Conservation (phyloP, 2,888 invertebrate genomes). For the Cyclophora albipunctata region DNA sequence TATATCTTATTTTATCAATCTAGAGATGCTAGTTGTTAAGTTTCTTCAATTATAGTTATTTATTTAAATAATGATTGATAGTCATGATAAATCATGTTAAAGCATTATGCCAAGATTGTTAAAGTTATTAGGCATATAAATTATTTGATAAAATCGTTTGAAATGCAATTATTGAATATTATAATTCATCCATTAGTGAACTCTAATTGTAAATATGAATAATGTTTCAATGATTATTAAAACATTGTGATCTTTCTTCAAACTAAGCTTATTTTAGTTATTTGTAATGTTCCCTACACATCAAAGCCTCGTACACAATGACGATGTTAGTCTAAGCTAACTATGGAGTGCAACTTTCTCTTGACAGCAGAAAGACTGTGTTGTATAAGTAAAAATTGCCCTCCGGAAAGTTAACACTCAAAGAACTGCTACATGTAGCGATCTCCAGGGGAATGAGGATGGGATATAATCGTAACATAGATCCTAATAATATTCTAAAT, state of each 20-base stretch:
- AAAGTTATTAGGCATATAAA: constrained; percentile 64
- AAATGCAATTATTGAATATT: constrained; percentile 26
- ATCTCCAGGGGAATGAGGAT: too few species aligned
- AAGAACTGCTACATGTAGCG: too few species aligned
- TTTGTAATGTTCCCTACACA: too few species aligned
- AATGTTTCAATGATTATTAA: constrained; percentile 54
- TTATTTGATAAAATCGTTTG: constrained; percentile 53
- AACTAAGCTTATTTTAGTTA: neutral
- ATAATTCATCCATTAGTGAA: constrained; percentile 38
- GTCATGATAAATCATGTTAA: constrained; percentile 58
- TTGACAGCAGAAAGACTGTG: too few species aligned
- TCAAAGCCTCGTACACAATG: too few species aligned
- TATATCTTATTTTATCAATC: constrained; percentile 99
- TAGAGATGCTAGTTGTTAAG: constrained; percentile 82
- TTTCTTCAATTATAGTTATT: constrained; percentile 61
- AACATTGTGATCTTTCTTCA: constrained; percentile 47
- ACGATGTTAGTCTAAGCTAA: too few species aligned
- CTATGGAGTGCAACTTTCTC: too few species aligned
- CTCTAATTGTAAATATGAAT: constrained; percentile 56
- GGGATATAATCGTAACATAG: too few species aligned
- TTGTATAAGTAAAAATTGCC: too few species aligned
- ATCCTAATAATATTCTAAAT: too few species aligned
- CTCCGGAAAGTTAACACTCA: too few species aligned
- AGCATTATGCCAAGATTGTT: constrained; percentile 62
- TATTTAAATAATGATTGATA: constrained; percentile 51